Conservation (phyloP, 2,113 vertebrate genomes). For the Jacana jacana region DNA sequence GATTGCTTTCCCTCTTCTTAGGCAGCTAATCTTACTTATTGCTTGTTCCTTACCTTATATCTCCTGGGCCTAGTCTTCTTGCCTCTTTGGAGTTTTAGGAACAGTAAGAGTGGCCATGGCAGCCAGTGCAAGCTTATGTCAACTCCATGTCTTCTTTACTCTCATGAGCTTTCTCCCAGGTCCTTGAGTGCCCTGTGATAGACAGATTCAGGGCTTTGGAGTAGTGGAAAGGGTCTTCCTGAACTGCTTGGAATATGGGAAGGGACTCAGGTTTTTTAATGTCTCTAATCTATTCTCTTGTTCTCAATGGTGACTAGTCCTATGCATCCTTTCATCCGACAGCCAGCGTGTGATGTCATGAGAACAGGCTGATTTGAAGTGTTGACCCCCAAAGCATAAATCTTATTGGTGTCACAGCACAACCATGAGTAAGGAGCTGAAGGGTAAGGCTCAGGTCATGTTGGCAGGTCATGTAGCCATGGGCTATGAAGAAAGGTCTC, state of each 20-base stretch:
- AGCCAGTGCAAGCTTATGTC: not conserved
- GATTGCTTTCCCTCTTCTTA: not conserved
- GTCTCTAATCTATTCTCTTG: not conserved
- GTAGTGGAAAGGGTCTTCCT: not conserved
- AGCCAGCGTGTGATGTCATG: constrained; percentile 14
- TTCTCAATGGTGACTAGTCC: not conserved
- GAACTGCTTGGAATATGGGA: not conserved
- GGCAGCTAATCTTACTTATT: not conserved
- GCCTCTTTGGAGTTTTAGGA: not conserved
- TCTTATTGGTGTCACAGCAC: constrained; percentile 36
- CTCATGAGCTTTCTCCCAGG: not conserved
- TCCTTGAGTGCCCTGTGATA: not conserved
- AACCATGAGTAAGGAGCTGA: constrained; percentile 39
- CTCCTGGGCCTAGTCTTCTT: not conserved
- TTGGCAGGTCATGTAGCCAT: constrained; percentile 39
- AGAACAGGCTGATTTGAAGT: constrained; percentile 6
- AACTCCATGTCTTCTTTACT: not conserved
- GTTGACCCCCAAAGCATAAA: constrained; percentile 58
- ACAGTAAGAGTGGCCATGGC: not conserved
- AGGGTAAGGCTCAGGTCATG: constrained; percentile 33
- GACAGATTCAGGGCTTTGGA: not conserved
- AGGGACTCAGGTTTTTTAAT: not conserved
- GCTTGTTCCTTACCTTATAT: not conserved
- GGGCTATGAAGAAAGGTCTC: constrained; percentile 42
- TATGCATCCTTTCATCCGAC: constrained; percentile 1